Percentiles rank a stretch among this genome's conserved stretches.
phyloP scores from a whole-genome alignment of 1,140 invertebrate genomes.

The Lasioglossum baleicum region DNA sequence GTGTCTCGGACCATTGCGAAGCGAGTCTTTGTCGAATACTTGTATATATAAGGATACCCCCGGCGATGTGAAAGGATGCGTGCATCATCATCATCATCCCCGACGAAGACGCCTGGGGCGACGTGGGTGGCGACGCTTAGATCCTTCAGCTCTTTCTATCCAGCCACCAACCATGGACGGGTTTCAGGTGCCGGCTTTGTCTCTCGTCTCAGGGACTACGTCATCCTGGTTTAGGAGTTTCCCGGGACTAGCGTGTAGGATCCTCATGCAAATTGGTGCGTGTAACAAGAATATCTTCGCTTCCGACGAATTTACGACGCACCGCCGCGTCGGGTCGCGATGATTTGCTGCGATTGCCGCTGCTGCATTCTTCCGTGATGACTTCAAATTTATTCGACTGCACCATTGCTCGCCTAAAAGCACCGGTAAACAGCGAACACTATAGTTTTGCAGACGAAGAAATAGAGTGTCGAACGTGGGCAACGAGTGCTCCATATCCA shows the following conservation, averaged over 20 bases:
- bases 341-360: no score
- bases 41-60: conserved; percentile 59
- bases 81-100: conserved; percentile 30
- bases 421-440: no score
- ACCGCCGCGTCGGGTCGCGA: background rate
- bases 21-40: conserved; percentile 30
- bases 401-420: no score
- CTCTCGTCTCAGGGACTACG: conserved; percentile 15
- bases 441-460: no score
- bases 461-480: no score
- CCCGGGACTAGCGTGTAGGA: conserved; percentile 17
- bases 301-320: conserved; percentile 10
- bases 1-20: conserved; percentile 26
- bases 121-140: conserved; percentile 40
- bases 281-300: no score
- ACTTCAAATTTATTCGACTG: no score
- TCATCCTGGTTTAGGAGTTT: conserved; percentile 57
- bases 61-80: conserved; percentile 51
- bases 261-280: conserved; percentile 24
- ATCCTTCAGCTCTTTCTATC: conserved; percentile 38
- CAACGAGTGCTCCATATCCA: no score
- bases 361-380: no score
- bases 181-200: conserved; percentile 21
- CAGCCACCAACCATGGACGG: background rate
- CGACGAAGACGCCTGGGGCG: background rate